Conservation (phyloP, 1,140 invertebrate species). For the Cyrtorhinus lividipennis region DNA sequence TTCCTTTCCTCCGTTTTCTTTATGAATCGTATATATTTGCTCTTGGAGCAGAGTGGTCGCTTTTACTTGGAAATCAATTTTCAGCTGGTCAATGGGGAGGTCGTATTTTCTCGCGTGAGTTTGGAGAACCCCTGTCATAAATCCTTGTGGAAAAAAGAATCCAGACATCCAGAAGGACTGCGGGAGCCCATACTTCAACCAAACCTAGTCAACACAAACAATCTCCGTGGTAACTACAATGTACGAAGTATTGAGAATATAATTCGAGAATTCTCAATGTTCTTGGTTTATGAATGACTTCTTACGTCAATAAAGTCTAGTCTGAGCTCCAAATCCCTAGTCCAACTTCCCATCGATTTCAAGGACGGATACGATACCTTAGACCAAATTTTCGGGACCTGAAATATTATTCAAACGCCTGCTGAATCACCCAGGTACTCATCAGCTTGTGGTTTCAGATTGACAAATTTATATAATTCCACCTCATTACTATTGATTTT, state of each 20-base stretch:
- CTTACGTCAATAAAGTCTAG: slow-evolving; percentile 58
- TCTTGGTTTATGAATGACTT: background rate
- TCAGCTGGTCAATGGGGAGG: slow-evolving; percentile 70
- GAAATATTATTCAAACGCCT: no score
- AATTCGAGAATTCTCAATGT: background rate
- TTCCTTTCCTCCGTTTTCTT: slow-evolving; percentile 27
- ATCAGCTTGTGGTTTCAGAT: background rate
- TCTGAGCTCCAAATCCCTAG: slow-evolving; percentile 57
- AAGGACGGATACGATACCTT: slow-evolving; percentile 68
- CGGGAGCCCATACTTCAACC: slow-evolving; percentile 53
- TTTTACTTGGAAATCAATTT: slow-evolving; percentile 55
- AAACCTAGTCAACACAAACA: slow-evolving; percentile 38
- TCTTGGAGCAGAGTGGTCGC: slow-evolving; percentile 46
- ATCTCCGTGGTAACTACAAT: slow-evolving; percentile 13
- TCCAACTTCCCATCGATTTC: slow-evolving; percentile 69
- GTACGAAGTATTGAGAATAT: background rate
- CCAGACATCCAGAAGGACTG: slow-evolving; percentile 79
- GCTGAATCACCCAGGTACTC: background rate
- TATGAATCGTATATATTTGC: slow-evolving; percentile 40
- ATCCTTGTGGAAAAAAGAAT: slow-evolving; percentile 82
- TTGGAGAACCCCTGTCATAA: slow-evolving; percentile 73
- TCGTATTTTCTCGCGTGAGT: slow-evolving; percentile 67
- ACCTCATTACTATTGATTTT: no score
- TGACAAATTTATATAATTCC: background rate
- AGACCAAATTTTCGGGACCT: slow-evolving; percentile 70